phyloP scores from a whole-genome alignment of 2,113 vertebrate genomes.

The Lamprotornis superbus region DNA sequence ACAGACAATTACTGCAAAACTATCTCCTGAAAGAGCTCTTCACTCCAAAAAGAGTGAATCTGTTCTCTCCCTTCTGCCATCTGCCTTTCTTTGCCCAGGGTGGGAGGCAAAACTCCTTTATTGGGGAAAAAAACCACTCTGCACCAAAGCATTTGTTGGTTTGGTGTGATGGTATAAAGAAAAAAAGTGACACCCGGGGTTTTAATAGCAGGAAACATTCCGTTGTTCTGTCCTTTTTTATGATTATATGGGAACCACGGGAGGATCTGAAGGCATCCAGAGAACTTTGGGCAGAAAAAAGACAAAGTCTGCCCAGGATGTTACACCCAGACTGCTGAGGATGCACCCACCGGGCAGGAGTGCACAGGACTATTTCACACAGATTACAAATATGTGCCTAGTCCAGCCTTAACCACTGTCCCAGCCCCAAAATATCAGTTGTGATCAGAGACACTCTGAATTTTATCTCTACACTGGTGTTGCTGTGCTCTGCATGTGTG shows the following conservation, averaged over 20 bases:
- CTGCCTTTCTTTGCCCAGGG: background rate
- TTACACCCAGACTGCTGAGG: background rate
- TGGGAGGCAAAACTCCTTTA: background rate
- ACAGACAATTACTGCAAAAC: background rate
- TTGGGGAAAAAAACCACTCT: background rate
- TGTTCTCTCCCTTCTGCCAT: background rate
- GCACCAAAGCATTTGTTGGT: background rate
- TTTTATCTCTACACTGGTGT: fast-evolving
- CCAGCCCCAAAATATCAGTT: background rate
- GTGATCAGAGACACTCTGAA: background rate
- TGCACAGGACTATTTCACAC: fast-evolving
- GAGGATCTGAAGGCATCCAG: background rate
- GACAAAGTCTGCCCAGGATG: background rate
- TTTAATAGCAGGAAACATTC: background rate
- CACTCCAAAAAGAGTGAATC: background rate
- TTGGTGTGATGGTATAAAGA: background rate
- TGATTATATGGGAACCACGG: background rate
- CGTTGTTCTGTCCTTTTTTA: background rate
- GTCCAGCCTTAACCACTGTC: background rate
- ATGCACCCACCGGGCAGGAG: background rate
- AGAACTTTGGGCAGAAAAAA: background rate
- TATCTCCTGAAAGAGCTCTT: background rate
- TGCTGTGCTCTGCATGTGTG: background rate
- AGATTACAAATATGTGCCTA: background rate
- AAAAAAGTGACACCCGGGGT: background rate